Conservation (phyloP, 2,888 invertebrate species). For the Andrena trimmerana region DNA sequence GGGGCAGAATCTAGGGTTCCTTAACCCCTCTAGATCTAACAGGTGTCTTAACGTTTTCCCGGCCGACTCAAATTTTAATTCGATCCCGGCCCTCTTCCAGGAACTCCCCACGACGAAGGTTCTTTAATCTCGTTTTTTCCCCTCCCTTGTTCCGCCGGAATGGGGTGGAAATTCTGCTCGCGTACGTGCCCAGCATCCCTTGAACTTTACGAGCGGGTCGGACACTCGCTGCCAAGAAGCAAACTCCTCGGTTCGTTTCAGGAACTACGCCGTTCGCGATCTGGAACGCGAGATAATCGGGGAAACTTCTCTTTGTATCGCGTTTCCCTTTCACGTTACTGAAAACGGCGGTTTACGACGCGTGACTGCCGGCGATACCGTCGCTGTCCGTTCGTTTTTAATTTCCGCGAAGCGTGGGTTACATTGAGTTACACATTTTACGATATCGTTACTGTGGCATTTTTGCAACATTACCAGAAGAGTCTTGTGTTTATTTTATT, state of each 20-base stretch:
- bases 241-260: constrained; percentile 49
- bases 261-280: constrained; percentile 36
- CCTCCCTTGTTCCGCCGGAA: neutral
- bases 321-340: constrained; percentile 8
- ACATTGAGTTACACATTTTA: neutral
- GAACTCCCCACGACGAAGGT: constrained; percentile 39
- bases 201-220: constrained; percentile 57
- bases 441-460: neutral
- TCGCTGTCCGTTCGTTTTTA: neutral
- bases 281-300: constrained; percentile 35
- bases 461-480: neutral
- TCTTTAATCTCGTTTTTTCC: constrained; percentile 58
- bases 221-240: constrained; percentile 46
- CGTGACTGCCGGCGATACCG: neutral
- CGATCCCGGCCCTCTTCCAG: constrained; percentile 31
- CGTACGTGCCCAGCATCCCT: constrained; percentile 65
- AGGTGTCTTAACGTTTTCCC: constrained; percentile 15
- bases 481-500: neutral
- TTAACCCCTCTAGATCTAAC: neutral
- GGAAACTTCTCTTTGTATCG: constrained; percentile 3
- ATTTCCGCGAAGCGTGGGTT: constrained; percentile 36
- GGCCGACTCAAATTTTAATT: constrained; percentile 14
- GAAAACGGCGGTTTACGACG: constrained; percentile 24
- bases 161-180: constrained; percentile 53
- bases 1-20: neutral